These are phyloP conservation scores for Electrona antarctica DNA, from an alignment of 2,113 vertebrate species.

Conservation along the genomic window DNA sequence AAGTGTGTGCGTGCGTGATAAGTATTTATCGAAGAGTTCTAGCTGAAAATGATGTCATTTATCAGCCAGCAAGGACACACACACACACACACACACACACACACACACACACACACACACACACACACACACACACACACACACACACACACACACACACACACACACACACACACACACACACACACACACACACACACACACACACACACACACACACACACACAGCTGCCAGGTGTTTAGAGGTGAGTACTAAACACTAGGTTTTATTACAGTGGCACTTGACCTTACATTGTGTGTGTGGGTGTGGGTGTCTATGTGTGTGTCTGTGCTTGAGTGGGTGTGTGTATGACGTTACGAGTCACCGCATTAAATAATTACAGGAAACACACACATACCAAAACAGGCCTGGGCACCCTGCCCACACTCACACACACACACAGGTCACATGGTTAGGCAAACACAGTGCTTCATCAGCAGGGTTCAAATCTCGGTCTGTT, in stretches of 20 bases:
- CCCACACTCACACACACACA: background rate
- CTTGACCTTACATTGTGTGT: slow-evolving; percentile 1
- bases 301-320: background rate
- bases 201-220: slow-evolving; percentile 7
- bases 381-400: slow-evolving; percentile 41
- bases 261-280: slow-evolving; percentile 45
- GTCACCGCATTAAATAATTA: slow-evolving; percentile 50
- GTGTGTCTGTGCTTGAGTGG: background rate
- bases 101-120: no score
- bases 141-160: no score
- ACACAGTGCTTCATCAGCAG: slow-evolving; percentile 58
- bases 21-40: slow-evolving; percentile 30
- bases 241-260: slow-evolving; percentile 44
- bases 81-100: slow-evolving; percentile 6
- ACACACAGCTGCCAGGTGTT: slow-evolving; percentile 28
- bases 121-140: no score
- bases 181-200: slow-evolving; percentile 12
- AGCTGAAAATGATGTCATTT: slow-evolving; percentile 29
- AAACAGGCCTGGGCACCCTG: background rate
- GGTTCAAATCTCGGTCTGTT: slow-evolving; percentile 20
- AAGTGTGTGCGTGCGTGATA: slow-evolving; percentile 1
- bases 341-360: slow-evolving; percentile 8
- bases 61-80: slow-evolving; percentile 28
- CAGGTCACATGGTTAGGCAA: slow-evolving; percentile 57
- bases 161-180: no score